Conservation (phyloP, 1,140 invertebrate genomes). For the Hermetia illucens region DNA sequence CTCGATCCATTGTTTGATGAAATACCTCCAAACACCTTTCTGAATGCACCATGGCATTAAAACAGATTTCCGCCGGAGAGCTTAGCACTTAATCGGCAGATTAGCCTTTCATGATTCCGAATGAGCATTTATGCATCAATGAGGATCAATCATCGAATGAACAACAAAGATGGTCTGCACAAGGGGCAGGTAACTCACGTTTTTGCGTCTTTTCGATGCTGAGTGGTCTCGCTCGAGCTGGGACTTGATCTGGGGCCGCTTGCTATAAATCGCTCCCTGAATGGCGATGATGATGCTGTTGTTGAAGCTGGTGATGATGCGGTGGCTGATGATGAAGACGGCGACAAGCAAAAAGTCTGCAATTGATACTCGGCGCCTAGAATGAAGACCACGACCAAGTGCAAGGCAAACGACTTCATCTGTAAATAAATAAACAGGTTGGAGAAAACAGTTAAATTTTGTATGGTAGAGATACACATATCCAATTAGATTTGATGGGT, state of each 20-base stretch:
- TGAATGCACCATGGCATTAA: neutral
- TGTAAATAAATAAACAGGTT: constrained; percentile 10
- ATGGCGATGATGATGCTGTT: constrained; percentile 1
- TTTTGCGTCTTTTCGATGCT: constrained; percentile 13
- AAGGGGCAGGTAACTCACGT: constrained; percentile 19
- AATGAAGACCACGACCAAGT: constrained; percentile 24
- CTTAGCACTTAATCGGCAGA: constrained; percentile 2
- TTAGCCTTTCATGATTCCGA: neutral
- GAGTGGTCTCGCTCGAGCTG: constrained; percentile 3
- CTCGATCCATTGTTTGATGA: neutral
- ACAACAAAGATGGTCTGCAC: neutral
- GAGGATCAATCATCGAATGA: neutral
- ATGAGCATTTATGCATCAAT: neutral
- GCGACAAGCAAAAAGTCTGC: neutral
- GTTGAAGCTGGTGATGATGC: constrained; percentile 1
- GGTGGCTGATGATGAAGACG: constrained; percentile 9
- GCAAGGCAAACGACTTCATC: constrained; percentile 29
- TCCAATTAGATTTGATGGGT: no score
- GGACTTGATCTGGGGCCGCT: constrained; percentile 1
- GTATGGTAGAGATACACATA: no score
- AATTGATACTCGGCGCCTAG: constrained; percentile 6
- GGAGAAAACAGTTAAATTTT: no score
- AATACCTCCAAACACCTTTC: neutral
- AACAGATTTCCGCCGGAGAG: constrained; percentile 1
- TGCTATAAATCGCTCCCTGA: constrained; percentile 1